A percentile compares a stretch with the other conserved stretches of the same genome.
Conservation (phyloP, 2,888 invertebrate genomes). For the Neoscelio sp. region DNA sequence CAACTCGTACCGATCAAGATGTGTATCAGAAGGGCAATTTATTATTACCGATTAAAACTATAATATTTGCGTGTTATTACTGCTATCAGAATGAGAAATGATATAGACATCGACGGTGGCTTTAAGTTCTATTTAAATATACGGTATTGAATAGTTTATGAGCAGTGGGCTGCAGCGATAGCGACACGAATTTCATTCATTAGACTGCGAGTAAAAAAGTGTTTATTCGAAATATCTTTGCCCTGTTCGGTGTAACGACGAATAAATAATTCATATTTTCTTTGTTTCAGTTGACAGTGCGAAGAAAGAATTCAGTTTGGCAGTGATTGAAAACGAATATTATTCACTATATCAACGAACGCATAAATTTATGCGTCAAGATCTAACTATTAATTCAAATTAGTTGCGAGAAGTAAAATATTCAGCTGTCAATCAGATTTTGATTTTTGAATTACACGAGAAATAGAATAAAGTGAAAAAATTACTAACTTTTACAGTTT, state of each 20-base stretch:
- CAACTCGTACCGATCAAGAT: conserved; percentile 18
- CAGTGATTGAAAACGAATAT: conserved; percentile 8
- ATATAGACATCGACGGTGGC: conserved; percentile 33
- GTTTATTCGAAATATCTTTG: conserved; percentile 11
- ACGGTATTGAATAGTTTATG: conserved; percentile 25
- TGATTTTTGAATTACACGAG: too few relatives aligned
- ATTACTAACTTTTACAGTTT: too few relatives aligned
- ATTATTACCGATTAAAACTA: conserved; percentile 30
- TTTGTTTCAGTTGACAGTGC: neutral
- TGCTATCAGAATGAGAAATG: conserved; percentile 20
- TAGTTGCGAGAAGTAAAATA: too few relatives aligned
- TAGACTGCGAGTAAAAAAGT: neutral
- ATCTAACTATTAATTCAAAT: too few relatives aligned
- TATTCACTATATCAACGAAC: conserved; percentile 10
- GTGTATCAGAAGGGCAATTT: conserved; percentile 34
- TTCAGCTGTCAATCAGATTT: too few relatives aligned
- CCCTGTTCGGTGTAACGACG: conserved; percentile 13
- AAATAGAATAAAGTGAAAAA: too few relatives aligned
- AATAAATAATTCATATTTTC: conserved; percentile 14
- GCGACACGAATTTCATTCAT: conserved; percentile 51
- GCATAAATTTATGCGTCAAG: conserved; percentile 8
- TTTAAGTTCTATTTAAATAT: conserved; percentile 20
- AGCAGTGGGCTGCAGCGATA: conserved; percentile 20
- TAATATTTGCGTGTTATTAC: conserved; percentile 41
- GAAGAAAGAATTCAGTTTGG: neutral